Evolutionary conservation across 2,888 invertebrate genomes (phyloP).

Genomic region (Catocala sponsa): DNA sequence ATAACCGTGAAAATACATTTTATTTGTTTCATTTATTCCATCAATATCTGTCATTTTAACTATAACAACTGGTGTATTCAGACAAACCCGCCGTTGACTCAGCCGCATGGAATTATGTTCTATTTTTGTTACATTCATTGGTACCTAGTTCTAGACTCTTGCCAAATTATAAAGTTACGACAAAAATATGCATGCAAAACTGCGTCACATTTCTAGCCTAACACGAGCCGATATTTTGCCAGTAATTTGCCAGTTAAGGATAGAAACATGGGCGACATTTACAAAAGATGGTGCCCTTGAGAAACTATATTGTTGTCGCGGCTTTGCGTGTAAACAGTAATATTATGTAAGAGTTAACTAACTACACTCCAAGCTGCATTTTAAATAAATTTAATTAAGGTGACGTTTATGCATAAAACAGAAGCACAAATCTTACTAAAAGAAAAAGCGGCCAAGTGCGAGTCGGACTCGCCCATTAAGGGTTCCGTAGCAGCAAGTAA

Average conservation of each 20-base stretch:
- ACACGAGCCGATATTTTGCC: constrained; percentile 10
- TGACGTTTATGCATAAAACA: too few relatives aligned
- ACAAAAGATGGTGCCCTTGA: neutral
- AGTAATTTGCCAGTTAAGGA: too few relatives aligned
- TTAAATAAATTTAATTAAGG: too few relatives aligned
- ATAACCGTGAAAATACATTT: too few relatives aligned
- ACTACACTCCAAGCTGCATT: too few relatives aligned
- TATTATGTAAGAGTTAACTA: too few relatives aligned
- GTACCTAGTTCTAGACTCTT: constrained; percentile 73
- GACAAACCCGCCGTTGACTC: constrained; percentile 66
- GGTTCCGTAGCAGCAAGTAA: too few relatives aligned
- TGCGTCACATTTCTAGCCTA: constrained; percentile 64
- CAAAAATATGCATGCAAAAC: constrained; percentile 76
- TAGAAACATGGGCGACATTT: neutral
- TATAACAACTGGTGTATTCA: constrained; percentile 27
- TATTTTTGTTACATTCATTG: constrained; percentile 78
- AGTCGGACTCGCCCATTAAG: too few relatives aligned
- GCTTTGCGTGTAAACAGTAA: too few relatives aligned
- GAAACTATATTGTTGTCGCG: too few relatives aligned
- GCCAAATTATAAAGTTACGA: constrained; percentile 83
- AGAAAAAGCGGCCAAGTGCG: too few relatives aligned
- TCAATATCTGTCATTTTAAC: constrained; percentile 16
- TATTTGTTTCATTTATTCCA: constrained; percentile 1
- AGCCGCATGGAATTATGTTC: constrained; percentile 76
- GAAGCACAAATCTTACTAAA: too few relatives aligned